Base-by-base conservation (phyloP, 2,797 vertebrate genomes). In the Semotilus atromaculatus region DNA sequence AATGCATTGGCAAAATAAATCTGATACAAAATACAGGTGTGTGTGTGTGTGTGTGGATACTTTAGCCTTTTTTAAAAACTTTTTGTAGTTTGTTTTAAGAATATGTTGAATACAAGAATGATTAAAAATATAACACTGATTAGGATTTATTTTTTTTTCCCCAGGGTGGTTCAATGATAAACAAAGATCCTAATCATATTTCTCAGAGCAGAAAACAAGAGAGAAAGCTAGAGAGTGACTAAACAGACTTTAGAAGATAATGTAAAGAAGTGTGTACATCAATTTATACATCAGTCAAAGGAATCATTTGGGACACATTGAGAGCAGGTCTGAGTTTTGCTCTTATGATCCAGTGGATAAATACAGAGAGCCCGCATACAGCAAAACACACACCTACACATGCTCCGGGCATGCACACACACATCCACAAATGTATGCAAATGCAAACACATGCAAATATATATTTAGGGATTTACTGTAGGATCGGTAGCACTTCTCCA, bases 301-400 rank as follows among this genome's bases (percentile, higher is more conserved):
- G 4, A 45, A 70, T 13, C 3, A n/a, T 34, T 34, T 21, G 60
- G 51, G 62, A 75, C 51, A 21, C 36, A 14, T 34, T 58, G 2
- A 55, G n/a, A 76, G 26, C 64, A 29, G n/a, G 7, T 68, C 34
- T 68, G 13, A 23, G 34, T 70, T 10, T 67, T 53, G 34, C 43
- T 40, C 72, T 29, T 31, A 26, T 70, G 21, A 83, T 31, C 45
- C 43, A 55, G 29, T 45, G n/a, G 26, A 72, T 53, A n/a, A 55
- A 36, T n/a, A 45, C 40, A 80, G 13, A 38, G 21, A 55, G 26
- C 7, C 2, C 1, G 18, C 45, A 62, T 48, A 34, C 23, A 82
- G 76, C 60, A 55, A 62, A 83, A 40, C 66, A 48, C 72, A 75
- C 79, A 75, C 85, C 73, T 78, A 78, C 82, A 66, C 72, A 68